These are phyloP conservation scores for Melipona bicolor DNA, from an alignment of 2,888 invertebrate species.

Conservation along the genomic window DNA sequence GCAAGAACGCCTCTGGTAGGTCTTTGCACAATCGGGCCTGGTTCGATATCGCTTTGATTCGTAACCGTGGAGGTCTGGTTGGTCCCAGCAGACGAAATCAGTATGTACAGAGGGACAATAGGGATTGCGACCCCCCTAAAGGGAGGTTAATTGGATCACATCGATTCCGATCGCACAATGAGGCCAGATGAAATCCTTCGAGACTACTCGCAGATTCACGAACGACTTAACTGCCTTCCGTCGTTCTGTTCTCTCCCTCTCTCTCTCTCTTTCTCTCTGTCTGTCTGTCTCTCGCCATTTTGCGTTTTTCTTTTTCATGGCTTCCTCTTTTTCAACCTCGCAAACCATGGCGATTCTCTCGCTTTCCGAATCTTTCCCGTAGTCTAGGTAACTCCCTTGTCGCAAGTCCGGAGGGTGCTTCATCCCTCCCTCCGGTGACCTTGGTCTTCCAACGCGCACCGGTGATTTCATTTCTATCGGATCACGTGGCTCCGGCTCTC, in stretches of 20 bases:
- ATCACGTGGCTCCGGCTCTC: slow-evolving; percentile 14
- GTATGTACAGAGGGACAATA: slow-evolving; percentile 75
- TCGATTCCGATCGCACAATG: slow-evolving; percentile 77
- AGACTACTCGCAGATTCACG: slow-evolving; percentile 44
- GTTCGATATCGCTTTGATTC: slow-evolving; percentile 60
- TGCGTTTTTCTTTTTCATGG: slow-evolving; percentile 5
- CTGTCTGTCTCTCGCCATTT: not conserved
- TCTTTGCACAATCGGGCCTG: slow-evolving; percentile 39
- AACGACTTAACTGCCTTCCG: slow-evolving; percentile 61
- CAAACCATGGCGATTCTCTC: slow-evolving; percentile 7
- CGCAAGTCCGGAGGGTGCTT: slow-evolving; percentile 60
- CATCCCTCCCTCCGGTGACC: slow-evolving; percentile 50
- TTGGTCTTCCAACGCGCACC: slow-evolving; percentile 62
- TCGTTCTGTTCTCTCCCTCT: slow-evolving; percentile 3
- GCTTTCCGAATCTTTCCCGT: slow-evolving; percentile 63
- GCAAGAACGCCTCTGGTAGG: slow-evolving; percentile 70
- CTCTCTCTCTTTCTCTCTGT: slow-evolving; percentile 14
- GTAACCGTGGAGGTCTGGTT: slow-evolving; percentile 30
- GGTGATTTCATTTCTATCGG: slow-evolving; percentile 49
- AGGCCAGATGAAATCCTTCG: slow-evolving; percentile 71
- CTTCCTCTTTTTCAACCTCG: not conserved
- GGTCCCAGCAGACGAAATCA: slow-evolving; percentile 62
- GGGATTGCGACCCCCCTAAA: slow-evolving; percentile 70
- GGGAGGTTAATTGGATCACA: slow-evolving; percentile 80
- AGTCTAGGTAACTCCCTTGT: slow-evolving; percentile 80